Conservation (phyloP, 2,113 vertebrate genomes). For the Callospermophilus lateralis region DNA sequence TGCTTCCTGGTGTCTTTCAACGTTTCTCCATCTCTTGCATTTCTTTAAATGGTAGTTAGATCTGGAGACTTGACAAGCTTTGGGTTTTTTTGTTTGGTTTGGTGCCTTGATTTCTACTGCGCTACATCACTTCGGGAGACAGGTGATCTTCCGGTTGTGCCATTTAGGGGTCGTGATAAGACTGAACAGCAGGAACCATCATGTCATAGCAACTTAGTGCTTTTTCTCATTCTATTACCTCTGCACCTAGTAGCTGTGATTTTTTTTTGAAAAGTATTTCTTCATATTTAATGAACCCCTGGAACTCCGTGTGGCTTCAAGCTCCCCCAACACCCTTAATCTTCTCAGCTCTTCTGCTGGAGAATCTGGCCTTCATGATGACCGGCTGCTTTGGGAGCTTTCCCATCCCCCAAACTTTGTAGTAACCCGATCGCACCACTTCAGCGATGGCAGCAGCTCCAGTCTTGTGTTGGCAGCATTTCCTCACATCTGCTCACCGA, state of each 20-base stretch:
- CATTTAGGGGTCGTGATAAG: not conserved
- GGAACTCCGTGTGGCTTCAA: too few species aligned
- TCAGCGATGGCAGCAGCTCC: too few species aligned
- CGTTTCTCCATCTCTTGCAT: constrained; percentile 38
- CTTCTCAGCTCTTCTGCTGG: too few species aligned
- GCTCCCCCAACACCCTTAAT: too few species aligned
- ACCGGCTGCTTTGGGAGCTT: too few species aligned
- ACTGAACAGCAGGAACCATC: not conserved
- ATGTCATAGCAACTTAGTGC: not conserved
- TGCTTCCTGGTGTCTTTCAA: constrained; percentile 37
- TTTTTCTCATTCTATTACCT: constrained; percentile 48
- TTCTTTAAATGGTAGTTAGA: constrained; percentile 63
- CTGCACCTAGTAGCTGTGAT: constrained; percentile 20
- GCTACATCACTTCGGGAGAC: not conserved
- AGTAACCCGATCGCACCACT: too few species aligned
- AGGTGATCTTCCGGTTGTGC: not conserved
- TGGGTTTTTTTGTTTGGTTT: constrained; percentile 27
- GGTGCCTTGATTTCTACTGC: not conserved
- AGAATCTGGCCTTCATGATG: too few species aligned
- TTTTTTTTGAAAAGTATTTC: too few species aligned
- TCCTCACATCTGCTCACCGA: too few species aligned
- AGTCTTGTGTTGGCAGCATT: too few species aligned
- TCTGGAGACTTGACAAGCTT: constrained; percentile 44
- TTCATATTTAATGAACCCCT: too few species aligned
- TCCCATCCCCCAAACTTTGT: too few species aligned